Percentiles rank a stretch among this genome's conserved stretches.
phyloP scores from a whole-genome alignment of 2,113 vertebrate species.

The Orcinus orca region DNA sequence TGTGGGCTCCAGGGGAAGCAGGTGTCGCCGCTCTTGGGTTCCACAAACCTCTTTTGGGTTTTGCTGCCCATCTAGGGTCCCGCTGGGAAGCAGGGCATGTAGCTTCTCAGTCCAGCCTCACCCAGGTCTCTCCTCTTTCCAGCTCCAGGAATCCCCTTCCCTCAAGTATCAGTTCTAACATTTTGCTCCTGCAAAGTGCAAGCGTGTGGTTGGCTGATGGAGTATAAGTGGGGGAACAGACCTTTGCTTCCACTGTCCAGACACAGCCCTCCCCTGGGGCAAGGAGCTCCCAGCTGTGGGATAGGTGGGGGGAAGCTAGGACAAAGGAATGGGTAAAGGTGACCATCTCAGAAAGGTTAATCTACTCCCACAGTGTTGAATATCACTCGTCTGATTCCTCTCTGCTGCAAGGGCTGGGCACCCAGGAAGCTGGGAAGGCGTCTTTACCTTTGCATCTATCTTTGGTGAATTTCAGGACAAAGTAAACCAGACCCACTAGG shows the following conservation, averaged over 20 bases:
- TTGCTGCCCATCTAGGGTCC: not conserved
- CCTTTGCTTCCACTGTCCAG: not conserved
- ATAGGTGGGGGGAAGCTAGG: not conserved
- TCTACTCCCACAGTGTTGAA: not conserved
- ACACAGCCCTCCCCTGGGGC: not conserved
- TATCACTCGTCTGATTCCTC: not conserved
- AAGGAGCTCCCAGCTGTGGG: not conserved
- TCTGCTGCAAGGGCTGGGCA: not conserved
- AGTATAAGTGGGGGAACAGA: not conserved
- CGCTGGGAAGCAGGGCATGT: not conserved
- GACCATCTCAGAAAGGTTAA: not conserved
- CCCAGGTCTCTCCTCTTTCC: not conserved
- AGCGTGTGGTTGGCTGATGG: not conserved
- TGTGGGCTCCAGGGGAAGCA: not conserved
- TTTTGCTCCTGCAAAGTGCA: not conserved
- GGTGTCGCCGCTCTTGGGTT: not conserved
- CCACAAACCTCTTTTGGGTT: not conserved
- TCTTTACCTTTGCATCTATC: not conserved
- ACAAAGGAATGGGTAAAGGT: not conserved
- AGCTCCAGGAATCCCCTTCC: not conserved
- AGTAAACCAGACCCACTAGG: not conserved
- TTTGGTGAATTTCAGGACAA: not conserved
- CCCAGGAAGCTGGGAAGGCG: not conserved
- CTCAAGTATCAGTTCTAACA: not conserved
- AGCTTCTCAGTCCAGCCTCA: not conserved